A percentile compares a stretch with the other conserved stretches of the same genome.
phyloP scores from a whole-genome alignment of 2,113 vertebrate species.

The Polyodon spathula region DNA sequence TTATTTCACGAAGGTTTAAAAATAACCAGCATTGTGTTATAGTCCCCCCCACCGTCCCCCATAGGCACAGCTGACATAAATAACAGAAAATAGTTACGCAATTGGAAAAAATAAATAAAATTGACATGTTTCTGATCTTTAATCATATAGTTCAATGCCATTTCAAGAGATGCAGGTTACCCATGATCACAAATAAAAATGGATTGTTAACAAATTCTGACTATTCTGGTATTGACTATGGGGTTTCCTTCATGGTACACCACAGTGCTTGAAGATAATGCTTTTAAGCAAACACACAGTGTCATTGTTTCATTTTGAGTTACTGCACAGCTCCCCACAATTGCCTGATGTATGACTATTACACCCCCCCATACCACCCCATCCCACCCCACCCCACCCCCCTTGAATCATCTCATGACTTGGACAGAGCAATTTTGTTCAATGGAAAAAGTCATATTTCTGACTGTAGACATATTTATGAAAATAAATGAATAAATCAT shows the following conservation, averaged over 20 bases:
- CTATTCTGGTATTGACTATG: background rate
- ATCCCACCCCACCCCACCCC: too few relatives aligned
- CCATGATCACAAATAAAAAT: background rate
- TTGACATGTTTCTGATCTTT: background rate
- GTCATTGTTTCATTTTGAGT: background rate
- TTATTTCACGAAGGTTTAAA: constrained; percentile 48
- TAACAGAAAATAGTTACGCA: constrained; percentile 43
- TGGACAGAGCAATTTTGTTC: too few relatives aligned
- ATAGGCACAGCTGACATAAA: constrained; percentile 35
- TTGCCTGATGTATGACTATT: background rate
- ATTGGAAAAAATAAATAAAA: constrained; percentile 24
- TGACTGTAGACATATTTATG: too few relatives aligned
- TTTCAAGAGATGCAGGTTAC: background rate
- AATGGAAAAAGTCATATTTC: too few relatives aligned
- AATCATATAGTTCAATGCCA: background rate
- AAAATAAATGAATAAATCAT: too few relatives aligned
- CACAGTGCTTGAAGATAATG: too few relatives aligned
- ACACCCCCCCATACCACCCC: too few relatives aligned
- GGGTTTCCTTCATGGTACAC: too few relatives aligned
- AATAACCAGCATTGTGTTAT: constrained; percentile 49
- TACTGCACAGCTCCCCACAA: background rate
- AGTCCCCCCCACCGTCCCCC: constrained; percentile 36
- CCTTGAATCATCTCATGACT: too few relatives aligned
- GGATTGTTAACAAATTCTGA: too few relatives aligned
- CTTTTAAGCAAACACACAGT: background rate